A percentile compares a stretch with the other conserved stretches of the same genome.
phyloP scores from a whole-genome alignment of 2,888 invertebrate species.

The Rhogogaster chlorosoma region DNA sequence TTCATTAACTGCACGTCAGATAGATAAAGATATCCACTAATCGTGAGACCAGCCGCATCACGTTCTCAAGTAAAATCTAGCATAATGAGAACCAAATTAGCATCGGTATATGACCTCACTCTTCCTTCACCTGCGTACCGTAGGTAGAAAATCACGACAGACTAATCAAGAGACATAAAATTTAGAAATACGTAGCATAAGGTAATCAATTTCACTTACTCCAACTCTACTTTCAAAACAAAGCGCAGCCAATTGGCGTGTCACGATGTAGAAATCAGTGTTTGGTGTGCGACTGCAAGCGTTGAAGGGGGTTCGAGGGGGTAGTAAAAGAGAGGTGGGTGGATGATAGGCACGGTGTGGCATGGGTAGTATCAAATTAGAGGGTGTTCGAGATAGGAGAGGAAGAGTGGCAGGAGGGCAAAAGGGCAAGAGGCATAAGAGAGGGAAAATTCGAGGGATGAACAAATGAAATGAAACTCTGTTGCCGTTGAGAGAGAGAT shows the following conservation, averaged over 20 bases:
- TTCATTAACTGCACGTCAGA: slow-evolving; percentile 36
- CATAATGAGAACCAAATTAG: not conserved
- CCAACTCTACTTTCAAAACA: slow-evolving; percentile 11
- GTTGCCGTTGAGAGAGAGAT: slow-evolving; percentile 69
- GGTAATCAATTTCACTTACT: slow-evolving; percentile 26
- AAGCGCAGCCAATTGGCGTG: slow-evolving; percentile 32
- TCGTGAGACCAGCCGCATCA: not conserved
- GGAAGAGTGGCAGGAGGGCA: slow-evolving; percentile 64
- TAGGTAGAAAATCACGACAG: slow-evolving; percentile 46
- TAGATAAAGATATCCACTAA: slow-evolving; percentile 10
- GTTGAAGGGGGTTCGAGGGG: slow-evolving; percentile 53
- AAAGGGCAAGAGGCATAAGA: slow-evolving; percentile 59
- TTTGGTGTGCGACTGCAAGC: slow-evolving; percentile 60
- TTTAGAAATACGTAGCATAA: not conserved
- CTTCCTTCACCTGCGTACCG: not conserved
- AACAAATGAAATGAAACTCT: slow-evolving; percentile 77
- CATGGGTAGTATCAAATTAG: slow-evolving; percentile 70
- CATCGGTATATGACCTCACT: not conserved
- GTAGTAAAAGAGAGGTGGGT: slow-evolving; percentile 58
- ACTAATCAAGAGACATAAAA: slow-evolving; percentile 40
- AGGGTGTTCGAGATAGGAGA: slow-evolving; percentile 72
- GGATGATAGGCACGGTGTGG: slow-evolving; percentile 58
- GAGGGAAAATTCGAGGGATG: slow-evolving; percentile 64
- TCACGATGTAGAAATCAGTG: slow-evolving; percentile 44
- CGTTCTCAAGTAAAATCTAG: not conserved